A percentile compares a stretch with the other conserved stretches of the same genome.
phyloP scores from a whole-genome alignment of 2,113 vertebrate species.

The Hippocampus guttulatus region DNA sequence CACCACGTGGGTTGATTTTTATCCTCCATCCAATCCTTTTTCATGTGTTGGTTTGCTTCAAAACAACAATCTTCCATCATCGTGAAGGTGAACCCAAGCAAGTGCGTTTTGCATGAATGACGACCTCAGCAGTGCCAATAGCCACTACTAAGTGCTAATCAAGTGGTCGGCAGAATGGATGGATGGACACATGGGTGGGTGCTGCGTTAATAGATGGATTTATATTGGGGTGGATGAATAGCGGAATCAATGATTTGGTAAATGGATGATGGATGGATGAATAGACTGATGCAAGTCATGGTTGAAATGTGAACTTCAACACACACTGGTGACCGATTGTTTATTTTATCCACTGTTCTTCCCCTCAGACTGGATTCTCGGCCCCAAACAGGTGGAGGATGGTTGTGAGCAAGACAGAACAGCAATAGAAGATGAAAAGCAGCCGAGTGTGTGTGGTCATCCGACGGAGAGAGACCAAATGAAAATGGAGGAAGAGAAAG shows the following conservation, averaged over 20 bases:
- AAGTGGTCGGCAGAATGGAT: too few species aligned
- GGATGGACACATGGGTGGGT: too few species aligned
- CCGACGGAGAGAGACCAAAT: slow-evolving; percentile 14
- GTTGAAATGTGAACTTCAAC: background rate
- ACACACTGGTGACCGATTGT: background rate
- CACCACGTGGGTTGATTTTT: background rate
- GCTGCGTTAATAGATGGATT: too few species aligned
- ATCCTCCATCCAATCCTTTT: slow-evolving; percentile 11
- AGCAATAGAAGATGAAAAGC: slow-evolving; percentile 24
- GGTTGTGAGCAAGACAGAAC: slow-evolving; percentile 38
- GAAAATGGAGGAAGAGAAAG: slow-evolving; percentile 35
- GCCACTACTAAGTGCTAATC: background rate
- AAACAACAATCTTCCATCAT: slow-evolving; percentile 1
- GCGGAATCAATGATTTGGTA: too few species aligned
- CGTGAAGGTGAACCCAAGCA: slow-evolving; percentile 13
- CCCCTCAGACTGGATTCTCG: slow-evolving; percentile 62
- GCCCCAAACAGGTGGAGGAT: slow-evolving; percentile 53
- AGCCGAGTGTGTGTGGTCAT: slow-evolving; percentile 18
- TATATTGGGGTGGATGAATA: too few species aligned
- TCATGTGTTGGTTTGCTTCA: slow-evolving; percentile 21
- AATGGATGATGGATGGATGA: too few species aligned
- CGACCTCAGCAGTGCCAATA: too few species aligned
- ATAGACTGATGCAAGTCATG: background rate
- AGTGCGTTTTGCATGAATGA: background rate
- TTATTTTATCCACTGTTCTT: background rate